Evolutionary conservation across 2,113 vertebrate genomes (phyloP).

Genomic region (Corythornis cristatus): DNA sequence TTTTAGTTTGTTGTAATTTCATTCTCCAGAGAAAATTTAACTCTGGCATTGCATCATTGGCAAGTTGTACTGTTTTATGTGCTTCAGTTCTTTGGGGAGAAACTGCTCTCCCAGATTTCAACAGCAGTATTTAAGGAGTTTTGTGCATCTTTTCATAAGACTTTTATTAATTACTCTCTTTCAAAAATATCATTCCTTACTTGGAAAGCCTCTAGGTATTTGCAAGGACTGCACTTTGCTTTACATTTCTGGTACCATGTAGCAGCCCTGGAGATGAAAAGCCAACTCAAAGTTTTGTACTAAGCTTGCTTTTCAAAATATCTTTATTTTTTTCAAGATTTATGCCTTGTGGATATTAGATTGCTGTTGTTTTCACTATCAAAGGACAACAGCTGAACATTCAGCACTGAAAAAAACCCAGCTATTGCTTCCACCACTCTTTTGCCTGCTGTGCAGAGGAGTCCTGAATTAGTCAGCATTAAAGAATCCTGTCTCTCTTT

Average conservation of each 20-base stretch:
- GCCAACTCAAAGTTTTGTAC: neutral
- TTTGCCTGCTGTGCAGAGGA: neutral
- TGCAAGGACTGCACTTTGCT: neutral
- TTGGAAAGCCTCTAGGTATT: neutral
- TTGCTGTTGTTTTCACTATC: neutral
- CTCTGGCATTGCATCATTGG: neutral
- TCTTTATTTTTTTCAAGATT: neutral
- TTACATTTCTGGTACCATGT: neutral
- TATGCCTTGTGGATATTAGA: neutral
- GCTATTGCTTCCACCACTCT: neutral
- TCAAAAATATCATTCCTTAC: neutral
- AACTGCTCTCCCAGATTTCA: neutral
- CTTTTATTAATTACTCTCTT: neutral
- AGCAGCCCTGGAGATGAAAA: neutral
- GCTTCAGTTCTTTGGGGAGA: neutral
- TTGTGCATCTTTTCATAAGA: neutral
- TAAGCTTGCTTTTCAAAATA: neutral
- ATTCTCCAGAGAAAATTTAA: neutral
- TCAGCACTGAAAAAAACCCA: neutral
- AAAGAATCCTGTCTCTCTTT: neutral
- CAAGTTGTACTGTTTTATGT: neutral
- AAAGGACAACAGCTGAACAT: neutral
- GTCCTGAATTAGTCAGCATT: neutral
- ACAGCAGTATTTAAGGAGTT: neutral
- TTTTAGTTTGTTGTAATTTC: neutral